Conservation (phyloP, 2,113 vertebrate species). For the Morone chrysops region DNA sequence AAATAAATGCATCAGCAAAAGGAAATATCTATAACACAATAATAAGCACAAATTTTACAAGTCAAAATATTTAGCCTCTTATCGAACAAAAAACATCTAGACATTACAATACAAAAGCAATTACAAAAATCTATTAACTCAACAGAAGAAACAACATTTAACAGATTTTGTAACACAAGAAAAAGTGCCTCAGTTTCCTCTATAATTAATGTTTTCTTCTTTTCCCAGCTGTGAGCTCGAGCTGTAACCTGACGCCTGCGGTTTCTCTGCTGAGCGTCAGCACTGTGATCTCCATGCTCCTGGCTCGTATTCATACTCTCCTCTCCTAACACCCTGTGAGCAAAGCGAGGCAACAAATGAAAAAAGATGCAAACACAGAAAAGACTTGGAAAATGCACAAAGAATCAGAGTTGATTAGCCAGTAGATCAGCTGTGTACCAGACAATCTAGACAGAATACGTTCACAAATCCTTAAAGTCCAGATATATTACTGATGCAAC, state of each 20-base stretch:
- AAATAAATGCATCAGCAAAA: no score
- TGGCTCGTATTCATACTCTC: conserved; percentile 60
- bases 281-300: conserved; percentile 54
- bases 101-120: background rate
- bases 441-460: conserved; percentile 23
- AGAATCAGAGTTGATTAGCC: conserved; percentile 36
- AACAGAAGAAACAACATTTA: background rate
- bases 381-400: conserved; percentile 75
- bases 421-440: conserved; percentile 47
- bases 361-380: conserved; percentile 18
- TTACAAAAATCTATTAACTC: background rate
- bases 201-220: conserved; percentile 30
- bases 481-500: background rate
- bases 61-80: no score
- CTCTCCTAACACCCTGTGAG: conserved; percentile 72
- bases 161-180: background rate
- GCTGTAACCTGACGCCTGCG: conserved; percentile 60
- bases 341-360: background rate
- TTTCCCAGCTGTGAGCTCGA: conserved; percentile 78
- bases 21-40: no score
- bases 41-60: no score
- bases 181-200: background rate
- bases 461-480: conserved; percentile 10
- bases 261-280: conserved; percentile 70
- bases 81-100: no score